phyloP scores from a whole-genome alignment of 2,888 invertebrate species.

The Mycalesis mineus region DNA sequence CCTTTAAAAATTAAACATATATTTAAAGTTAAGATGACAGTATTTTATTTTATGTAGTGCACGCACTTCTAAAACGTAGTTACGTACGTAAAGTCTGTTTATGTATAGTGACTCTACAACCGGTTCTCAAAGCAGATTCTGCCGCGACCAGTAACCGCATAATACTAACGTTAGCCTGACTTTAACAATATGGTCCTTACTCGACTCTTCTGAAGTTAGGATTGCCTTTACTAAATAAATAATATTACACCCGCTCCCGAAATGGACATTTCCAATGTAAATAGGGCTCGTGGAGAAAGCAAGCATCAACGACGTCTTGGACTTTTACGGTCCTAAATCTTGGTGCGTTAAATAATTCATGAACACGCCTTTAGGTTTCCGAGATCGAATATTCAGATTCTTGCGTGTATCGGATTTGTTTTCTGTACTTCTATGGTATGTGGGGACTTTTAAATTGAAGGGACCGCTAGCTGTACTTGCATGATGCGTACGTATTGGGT shows the following conservation, averaged over 20 bases:
- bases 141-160: too few species aligned
- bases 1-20: too few species aligned
- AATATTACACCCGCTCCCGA: neutral
- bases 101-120: too few species aligned
- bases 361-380: constrained; percentile 28
- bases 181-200: too few species aligned
- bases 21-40: too few species aligned
- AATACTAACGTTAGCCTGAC: too few species aligned
- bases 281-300: constrained; percentile 10
- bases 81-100: too few species aligned
- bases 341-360: constrained; percentile 29
- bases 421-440: constrained; percentile 5
- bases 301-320: constrained; percentile 18
- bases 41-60: too few species aligned
- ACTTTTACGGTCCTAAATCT: constrained; percentile 28
- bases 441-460: neutral
- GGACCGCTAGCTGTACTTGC: too few species aligned
- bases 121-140: too few species aligned
- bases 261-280: constrained; percentile 17
- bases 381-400: constrained; percentile 18
- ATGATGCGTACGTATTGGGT: too few species aligned
- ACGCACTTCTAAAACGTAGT: too few species aligned
- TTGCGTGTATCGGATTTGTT: constrained; percentile 11
- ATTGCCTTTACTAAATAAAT: constrained; percentile 5
- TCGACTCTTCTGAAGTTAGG: neutral